A percentile compares a stretch with the other conserved stretches of the same genome.
Evolutionary conservation across 2,113 vertebrate species (phyloP).

Genomic region (Nothobranchius kuhntae): DNA sequence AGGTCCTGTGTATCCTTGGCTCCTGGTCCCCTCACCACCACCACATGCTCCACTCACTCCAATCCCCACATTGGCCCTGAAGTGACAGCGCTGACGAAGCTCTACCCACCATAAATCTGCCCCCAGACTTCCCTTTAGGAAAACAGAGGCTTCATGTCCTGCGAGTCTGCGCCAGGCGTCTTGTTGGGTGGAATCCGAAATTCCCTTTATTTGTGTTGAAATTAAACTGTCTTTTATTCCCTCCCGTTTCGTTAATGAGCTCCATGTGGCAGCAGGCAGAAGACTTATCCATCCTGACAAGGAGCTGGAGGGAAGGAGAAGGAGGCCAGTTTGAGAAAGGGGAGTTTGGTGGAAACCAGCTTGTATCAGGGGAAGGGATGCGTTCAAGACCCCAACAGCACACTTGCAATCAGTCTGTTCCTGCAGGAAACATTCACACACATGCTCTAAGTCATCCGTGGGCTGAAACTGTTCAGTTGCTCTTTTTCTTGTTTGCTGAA

Average conservation of each 20-base stretch:
- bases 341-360: constrained; percentile 27
- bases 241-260: constrained; percentile 69
- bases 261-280: constrained; percentile 73
- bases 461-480: neutral
- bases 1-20: constrained; percentile 48
- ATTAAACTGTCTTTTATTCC: constrained; percentile 72
- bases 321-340: constrained; percentile 37
- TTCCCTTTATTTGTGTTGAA: constrained; percentile 78
- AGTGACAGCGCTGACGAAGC: constrained; percentile 50
- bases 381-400: neutral
- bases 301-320: constrained; percentile 48
- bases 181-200: constrained; percentile 68
- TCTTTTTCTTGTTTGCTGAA: neutral
- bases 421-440: constrained; percentile 12
- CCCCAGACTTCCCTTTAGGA: constrained; percentile 31
- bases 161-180: constrained; percentile 49
- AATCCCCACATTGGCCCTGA: constrained; percentile 64
- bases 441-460: neutral
- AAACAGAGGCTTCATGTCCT: constrained; percentile 54
- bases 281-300: constrained; percentile 66
- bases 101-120: constrained; percentile 66
- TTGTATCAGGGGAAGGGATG: neutral
- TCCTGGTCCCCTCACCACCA: neutral
- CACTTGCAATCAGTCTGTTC: constrained; percentile 32
- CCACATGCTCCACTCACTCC: constrained; percentile 1